Conservation (phyloP, 1,140 invertebrate species). For the Scaptodrosophila lebanonensis region DNA sequence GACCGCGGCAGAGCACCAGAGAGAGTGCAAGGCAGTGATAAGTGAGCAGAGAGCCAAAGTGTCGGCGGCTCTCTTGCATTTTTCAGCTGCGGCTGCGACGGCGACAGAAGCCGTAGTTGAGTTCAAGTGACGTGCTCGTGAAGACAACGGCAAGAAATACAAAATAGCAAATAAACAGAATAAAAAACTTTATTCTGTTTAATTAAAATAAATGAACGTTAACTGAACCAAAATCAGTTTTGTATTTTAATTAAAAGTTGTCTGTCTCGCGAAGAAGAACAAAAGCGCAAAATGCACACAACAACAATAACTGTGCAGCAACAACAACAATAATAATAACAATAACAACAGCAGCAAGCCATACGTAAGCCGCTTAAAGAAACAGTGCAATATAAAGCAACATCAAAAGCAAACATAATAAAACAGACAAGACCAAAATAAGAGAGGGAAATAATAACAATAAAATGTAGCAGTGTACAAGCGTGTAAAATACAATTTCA, state of each 20-base stretch:
- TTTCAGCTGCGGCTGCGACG: slow-evolving; percentile 19
- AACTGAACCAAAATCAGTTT: slow-evolving; percentile 41
- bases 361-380: slow-evolving; percentile 12
- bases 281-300: background rate
- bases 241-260: slow-evolving; percentile 33
- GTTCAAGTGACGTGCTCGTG: slow-evolving; percentile 57
- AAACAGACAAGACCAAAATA: slow-evolving; percentile 24
- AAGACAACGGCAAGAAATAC: slow-evolving; percentile 39
- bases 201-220: slow-evolving; percentile 66
- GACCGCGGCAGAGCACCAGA: slow-evolving; percentile 2
- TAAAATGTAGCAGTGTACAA: slow-evolving; percentile 12
- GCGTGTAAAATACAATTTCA: slow-evolving; percentile 30
- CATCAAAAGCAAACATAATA: slow-evolving; percentile 8
- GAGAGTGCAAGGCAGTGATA: slow-evolving; percentile 42
- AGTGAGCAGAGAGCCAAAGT: slow-evolving; percentile 17
- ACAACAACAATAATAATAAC: slow-evolving; percentile 1
- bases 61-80: slow-evolving; percentile 26
- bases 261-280: slow-evolving; percentile 13
- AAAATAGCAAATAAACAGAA: slow-evolving; percentile 35
- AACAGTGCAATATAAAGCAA: slow-evolving; percentile 54
- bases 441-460: slow-evolving; percentile 38
- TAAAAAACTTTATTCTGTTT: slow-evolving; percentile 27
- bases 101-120: slow-evolving; percentile 67
- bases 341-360: slow-evolving; percentile 6
- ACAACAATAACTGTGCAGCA: too few relatives aligned